Evolutionary conservation across 1,140 invertebrate genomes (phyloP).

Genomic region (Ooceraea biroi): DNA sequence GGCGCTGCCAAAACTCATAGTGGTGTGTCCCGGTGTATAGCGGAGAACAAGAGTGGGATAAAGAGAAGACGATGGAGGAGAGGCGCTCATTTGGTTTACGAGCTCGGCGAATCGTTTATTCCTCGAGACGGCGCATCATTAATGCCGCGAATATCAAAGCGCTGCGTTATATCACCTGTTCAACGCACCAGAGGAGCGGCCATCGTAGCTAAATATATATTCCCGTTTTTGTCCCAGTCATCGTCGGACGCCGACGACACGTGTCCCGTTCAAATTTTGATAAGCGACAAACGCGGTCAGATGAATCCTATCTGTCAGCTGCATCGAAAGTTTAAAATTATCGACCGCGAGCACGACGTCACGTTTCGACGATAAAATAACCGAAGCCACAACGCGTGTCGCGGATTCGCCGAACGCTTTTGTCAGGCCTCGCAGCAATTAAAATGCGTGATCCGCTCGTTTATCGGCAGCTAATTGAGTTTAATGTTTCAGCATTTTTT

Average conservation of each 20-base stretch:
- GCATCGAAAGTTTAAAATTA: conserved; percentile 38
- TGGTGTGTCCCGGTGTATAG: conserved; percentile 31
- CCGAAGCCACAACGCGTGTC: conserved; percentile 2
- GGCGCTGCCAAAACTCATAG: conserved; percentile 64
- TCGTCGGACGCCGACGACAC: not conserved
- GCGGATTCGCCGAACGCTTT: conserved; percentile 6
- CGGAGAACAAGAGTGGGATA: not conserved
- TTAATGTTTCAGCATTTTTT: not conserved
- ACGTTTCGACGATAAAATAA: conserved; percentile 50
- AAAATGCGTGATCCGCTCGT: conserved; percentile 2
- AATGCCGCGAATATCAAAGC: conserved; percentile 33
- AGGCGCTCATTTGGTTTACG: not conserved
- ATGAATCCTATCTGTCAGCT: conserved; percentile 38
- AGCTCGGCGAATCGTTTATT: conserved; percentile 59
- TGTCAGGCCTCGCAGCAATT: conserved; percentile 12
- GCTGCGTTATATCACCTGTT: conserved; percentile 13
- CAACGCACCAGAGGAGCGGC: not conserved
- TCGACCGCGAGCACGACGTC: not conserved
- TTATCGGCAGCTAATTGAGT: conserved; percentile 8
- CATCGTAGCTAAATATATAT: conserved; percentile 19
- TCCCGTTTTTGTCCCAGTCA: conserved; percentile 2
- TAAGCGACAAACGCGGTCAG: conserved; percentile 38
- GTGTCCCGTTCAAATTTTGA: conserved; percentile 48
- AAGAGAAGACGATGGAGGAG: not conserved
- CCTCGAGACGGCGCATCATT: conserved; percentile 5